Base-by-base conservation (phyloP, 2,888 invertebrate genomes). In the Peribatodes rhomboidaria region DNA sequence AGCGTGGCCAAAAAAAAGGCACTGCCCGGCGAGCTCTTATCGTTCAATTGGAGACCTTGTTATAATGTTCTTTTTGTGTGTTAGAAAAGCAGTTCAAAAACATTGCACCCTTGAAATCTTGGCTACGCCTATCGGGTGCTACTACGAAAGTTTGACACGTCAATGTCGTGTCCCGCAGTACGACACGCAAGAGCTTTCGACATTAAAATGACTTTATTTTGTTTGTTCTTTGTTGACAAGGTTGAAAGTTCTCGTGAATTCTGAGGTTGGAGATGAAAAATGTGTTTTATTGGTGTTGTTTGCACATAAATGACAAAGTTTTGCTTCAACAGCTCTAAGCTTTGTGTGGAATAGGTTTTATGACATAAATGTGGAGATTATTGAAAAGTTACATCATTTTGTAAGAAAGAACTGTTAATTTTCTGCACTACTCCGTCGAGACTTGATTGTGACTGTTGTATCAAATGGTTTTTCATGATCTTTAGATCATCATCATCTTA, bases 181-280 rank as follows among this genome's bases (percentile, higher is more conserved):
- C 47, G 53, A 56, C 65, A 61, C 65, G 65, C 60, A 61, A 60
- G 52, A 56, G 53, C 54, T 39, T 57, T 61, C 41, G 65, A 57
- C 57, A 65, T 61, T 56, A 61, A 65, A 61, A 61, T 57, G 56
- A 61, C 53, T 65, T 65, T 60, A 65, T 65, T 59, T 65, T 60
- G 65, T 65, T 65, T 65, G 65, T 61, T 53, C 55, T 57, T 65
- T 56, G 53, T 65, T 57, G 61, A 65, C 64, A 55, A 55, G 27
- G 62, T 63, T 63, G 49, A 55, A 63, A 64, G 47, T 64, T 64
- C 47, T 59, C 59, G 37, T 59, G 55, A 59, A 49, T 55, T 42
- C 49, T 42, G 54, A 55, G 59, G 59, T 55, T 59, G 37, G 18
- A 64, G 59, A 64, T 64, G 55, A 59, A 64, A 64, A 59, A 59